Conservation (phyloP, 2,113 vertebrate species). For the Bettongia penicillata region DNA sequence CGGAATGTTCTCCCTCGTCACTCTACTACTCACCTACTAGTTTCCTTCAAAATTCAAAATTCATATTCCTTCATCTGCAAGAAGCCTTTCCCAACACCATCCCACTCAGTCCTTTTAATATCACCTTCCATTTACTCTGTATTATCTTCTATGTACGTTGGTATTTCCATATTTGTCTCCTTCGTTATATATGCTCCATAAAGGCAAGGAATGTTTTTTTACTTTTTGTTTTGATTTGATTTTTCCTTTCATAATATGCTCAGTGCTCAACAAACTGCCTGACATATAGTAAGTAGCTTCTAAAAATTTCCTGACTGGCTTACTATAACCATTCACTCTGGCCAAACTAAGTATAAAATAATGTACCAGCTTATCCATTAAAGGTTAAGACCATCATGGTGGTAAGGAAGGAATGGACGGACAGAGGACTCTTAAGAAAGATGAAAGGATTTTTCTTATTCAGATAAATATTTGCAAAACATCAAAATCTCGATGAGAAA, state of each 20-base stretch:
- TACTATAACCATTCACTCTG: background rate
- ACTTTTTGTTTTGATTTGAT: too few species aligned
- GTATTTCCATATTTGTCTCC: background rate
- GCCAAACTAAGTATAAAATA: background rate
- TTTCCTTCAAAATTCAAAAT: background rate
- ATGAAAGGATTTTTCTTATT: conserved; percentile 13
- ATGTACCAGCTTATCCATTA: background rate
- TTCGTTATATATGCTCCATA: background rate
- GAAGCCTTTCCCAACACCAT: background rate
- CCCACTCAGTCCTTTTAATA: background rate
- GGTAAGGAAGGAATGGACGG: background rate
- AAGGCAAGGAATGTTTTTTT: background rate
- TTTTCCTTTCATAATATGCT: background rate
- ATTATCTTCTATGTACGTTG: background rate
- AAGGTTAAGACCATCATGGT: background rate
- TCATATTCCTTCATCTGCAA: background rate
- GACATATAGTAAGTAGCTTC: background rate
- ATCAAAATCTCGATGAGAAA: background rate
- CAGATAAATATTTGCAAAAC: background rate
- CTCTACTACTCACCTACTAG: background rate
- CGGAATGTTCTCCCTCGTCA: background rate
- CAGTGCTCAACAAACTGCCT: background rate
- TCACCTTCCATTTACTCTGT: background rate
- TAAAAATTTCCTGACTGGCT: background rate
- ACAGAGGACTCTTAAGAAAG: background rate